These are phyloP conservation scores for Scomber japonicus DNA, from an alignment of 2,113 vertebrate species.

Conservation along the genomic window DNA sequence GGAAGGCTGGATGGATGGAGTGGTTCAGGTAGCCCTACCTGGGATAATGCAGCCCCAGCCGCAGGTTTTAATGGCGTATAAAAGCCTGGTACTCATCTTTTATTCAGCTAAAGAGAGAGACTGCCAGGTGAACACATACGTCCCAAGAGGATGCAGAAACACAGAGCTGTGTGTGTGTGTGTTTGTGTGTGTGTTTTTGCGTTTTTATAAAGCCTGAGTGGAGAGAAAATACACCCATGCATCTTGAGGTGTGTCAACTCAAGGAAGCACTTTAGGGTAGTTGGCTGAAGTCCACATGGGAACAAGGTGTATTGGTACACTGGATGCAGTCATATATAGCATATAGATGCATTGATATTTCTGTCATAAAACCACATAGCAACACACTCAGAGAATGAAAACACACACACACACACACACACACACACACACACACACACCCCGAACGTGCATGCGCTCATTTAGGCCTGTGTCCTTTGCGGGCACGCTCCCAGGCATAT, in stretches of 20 bases:
- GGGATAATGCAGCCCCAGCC: slow-evolving; percentile 70
- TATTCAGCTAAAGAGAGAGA: slow-evolving; percentile 78
- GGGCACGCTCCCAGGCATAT: slow-evolving; percentile 58
- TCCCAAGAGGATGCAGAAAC: slow-evolving; percentile 71
- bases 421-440: not conserved
- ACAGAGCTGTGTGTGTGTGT: slow-evolving; percentile 44
- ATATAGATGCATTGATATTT: slow-evolving; percentile 43
- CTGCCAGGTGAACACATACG: slow-evolving; percentile 78
- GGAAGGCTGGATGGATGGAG: slow-evolving; percentile 55
- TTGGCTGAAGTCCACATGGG: slow-evolving; percentile 63
- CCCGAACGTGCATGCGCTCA: not conserved
- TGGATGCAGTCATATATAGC: slow-evolving; percentile 39
- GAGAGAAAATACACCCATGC: slow-evolving; percentile 62
- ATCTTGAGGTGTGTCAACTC: slow-evolving; percentile 55
- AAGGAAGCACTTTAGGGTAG: slow-evolving; percentile 69
- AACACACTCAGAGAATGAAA: slow-evolving; percentile 20
- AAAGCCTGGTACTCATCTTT: slow-evolving; percentile 84
- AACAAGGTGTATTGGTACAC: slow-evolving; percentile 43
- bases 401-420: not conserved
- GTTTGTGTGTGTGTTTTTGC: slow-evolving; percentile 27
- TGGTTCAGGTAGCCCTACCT: slow-evolving; percentile 82
- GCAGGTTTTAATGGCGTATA: slow-evolving; percentile 84
- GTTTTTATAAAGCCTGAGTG: slow-evolving; percentile 60
- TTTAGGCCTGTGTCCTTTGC: slow-evolving; percentile 50
- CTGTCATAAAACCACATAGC: slow-evolving; percentile 27